Percentiles rank a stretch among this genome's conserved stretches.
Evolutionary conservation across 2,888 invertebrate genomes (phyloP).

Genomic region (Oligia fasciuncula): DNA sequence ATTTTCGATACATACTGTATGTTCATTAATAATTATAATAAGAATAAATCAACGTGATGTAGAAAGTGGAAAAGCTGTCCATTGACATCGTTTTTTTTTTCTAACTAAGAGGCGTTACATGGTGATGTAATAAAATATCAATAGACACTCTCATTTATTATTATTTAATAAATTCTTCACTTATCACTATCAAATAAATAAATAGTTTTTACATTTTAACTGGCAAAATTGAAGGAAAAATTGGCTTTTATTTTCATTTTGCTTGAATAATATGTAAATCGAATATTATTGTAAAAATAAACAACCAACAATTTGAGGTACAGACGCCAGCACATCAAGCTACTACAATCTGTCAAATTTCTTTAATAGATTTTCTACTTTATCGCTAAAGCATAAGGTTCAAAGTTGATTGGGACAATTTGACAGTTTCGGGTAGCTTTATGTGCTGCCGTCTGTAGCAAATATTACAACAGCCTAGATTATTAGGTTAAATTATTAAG

Average conservation of each 20-base stretch:
- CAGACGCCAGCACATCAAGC: too few relatives aligned
- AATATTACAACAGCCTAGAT: conserved; percentile 1
- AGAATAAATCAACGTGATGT: conserved; percentile 25
- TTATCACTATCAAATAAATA: conserved; percentile 68
- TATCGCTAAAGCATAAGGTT: too few relatives aligned
- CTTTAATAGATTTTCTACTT: too few relatives aligned
- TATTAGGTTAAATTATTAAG: neutral
- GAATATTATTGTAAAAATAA: conserved; percentile 23
- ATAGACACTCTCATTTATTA: conserved; percentile 57
- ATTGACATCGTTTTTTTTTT: conserved; percentile 39
- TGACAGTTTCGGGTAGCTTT: too few relatives aligned
- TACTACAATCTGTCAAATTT: too few relatives aligned
- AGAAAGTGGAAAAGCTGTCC: conserved; percentile 9
- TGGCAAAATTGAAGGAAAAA: conserved; percentile 34
- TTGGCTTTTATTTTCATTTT: conserved; percentile 34
- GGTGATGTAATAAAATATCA: conserved; percentile 65
- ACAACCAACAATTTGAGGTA: conserved; percentile 26
- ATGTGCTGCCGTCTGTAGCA: neutral
- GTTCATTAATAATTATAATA: neutral
- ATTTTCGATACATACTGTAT: neutral
- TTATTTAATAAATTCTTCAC: conserved; percentile 70
- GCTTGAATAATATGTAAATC: conserved; percentile 35
- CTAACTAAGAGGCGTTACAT: conserved; percentile 53
- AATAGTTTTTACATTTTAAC: conserved; percentile 52
- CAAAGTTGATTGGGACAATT: too few relatives aligned